Evolutionary conservation across 2,113 vertebrate genomes (phyloP).

Genomic region (Charina bottae): DNA sequence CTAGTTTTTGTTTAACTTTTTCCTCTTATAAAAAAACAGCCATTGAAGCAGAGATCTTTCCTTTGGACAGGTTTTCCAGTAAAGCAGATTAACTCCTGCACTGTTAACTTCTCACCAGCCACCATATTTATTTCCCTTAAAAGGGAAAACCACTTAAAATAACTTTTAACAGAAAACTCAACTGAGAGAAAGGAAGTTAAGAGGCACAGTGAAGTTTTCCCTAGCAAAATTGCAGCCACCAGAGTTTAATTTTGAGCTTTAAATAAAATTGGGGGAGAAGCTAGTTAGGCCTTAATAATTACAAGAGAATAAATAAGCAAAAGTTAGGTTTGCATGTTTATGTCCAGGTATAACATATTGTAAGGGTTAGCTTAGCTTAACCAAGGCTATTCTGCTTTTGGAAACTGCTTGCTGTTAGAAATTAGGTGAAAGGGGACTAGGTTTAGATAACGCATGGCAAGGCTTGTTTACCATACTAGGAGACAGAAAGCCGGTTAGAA

Average conservation of each 20-base stretch:
- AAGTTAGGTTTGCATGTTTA: not conserved
- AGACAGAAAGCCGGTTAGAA: too few species aligned
- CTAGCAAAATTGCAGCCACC: not conserved
- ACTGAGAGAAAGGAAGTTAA: not conserved
- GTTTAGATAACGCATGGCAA: too few species aligned
- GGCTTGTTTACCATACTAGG: too few species aligned
- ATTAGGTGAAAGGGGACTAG: too few species aligned
- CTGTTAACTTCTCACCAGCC: not conserved
- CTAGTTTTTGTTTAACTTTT: not conserved
- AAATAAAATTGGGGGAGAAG: not conserved
- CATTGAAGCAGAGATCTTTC: not conserved
- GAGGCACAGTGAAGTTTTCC: not conserved
- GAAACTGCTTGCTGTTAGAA: too few species aligned
- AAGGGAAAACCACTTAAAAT: not conserved
- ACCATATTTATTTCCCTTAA: not conserved
- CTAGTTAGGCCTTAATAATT: not conserved
- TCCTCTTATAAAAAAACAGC: not conserved
- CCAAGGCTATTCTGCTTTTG: too few species aligned
- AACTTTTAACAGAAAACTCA: not conserved
- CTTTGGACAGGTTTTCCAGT: not conserved
- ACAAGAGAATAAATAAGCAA: not conserved
- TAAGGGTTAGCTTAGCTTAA: too few species aligned
- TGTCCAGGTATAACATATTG: not conserved
- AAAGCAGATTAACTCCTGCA: not conserved
- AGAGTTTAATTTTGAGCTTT: not conserved